phyloP scores from a whole-genome alignment of 2,113 vertebrate species.

The Ceyx melanurus region DNA sequence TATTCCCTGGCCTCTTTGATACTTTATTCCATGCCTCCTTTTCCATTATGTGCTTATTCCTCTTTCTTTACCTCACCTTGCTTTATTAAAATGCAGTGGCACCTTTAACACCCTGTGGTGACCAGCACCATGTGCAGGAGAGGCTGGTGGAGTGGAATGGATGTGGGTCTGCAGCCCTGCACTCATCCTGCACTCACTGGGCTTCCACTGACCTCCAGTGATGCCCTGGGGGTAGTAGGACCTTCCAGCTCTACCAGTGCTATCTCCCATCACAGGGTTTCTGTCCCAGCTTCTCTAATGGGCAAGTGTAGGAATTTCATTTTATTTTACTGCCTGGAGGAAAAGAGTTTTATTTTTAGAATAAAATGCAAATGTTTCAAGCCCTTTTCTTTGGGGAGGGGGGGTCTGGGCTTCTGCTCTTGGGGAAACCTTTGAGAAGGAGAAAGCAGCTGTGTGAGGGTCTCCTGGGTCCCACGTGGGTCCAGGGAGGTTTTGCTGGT shows the following conservation, averaged over 20 bases:
- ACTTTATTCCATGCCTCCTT: background rate
- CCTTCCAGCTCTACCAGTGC: background rate
- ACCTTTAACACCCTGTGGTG: background rate
- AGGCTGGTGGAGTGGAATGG: background rate
- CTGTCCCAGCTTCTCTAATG: background rate
- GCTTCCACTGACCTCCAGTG: background rate
- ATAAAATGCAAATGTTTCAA: background rate
- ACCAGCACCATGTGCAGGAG: background rate
- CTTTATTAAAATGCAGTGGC: background rate
- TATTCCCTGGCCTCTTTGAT: background rate
- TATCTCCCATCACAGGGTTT: background rate
- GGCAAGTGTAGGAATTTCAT: background rate
- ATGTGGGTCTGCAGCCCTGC: background rate
- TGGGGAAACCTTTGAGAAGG: background rate
- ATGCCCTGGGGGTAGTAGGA: background rate
- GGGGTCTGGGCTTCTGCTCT: background rate
- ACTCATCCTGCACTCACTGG: background rate
- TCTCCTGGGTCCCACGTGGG: accelerated
- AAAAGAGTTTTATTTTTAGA: slow-evolving; percentile 44
- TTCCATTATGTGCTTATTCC: background rate
- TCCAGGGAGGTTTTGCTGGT: background rate
- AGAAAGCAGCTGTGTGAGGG: background rate
- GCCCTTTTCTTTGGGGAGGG: background rate
- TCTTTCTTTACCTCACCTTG: background rate
- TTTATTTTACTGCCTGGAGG: slow-evolving; percentile 32